A percentile compares a stretch with the other conserved stretches of the same genome.
These are phyloP conservation scores for Epinotia nisella DNA, from an alignment of 2,888 invertebrate species.

Conservation along the genomic window DNA sequence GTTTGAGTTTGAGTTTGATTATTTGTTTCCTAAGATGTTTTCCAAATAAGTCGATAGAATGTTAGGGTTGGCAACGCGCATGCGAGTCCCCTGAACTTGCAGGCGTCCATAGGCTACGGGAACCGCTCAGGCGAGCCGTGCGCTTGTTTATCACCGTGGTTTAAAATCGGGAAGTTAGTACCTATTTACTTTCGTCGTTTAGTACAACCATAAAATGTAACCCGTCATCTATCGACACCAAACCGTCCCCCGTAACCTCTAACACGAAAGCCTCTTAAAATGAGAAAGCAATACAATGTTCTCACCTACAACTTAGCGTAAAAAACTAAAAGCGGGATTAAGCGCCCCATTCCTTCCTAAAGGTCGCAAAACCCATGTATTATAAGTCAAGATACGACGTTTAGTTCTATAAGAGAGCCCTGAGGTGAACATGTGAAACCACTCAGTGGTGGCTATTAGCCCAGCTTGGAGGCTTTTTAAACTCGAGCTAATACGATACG, in stretches of 20 bases:
- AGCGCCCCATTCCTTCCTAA: conserved; percentile 9
- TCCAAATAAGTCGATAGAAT: no score
- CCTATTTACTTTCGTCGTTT: no score
- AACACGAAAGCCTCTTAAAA: conserved; percentile 41
- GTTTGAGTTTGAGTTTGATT: no score
- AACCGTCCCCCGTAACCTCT: conserved; percentile 20
- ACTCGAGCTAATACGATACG: conserved; percentile 26
- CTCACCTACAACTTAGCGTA: conserved; percentile 42
- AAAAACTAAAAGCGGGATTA: conserved; percentile 45
- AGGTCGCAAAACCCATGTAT: neutral
- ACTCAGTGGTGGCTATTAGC: conserved; percentile 71
- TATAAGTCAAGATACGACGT: neutral
- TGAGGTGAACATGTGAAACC: conserved; percentile 75
- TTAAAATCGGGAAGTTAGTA: no score
- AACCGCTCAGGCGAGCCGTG: no score
- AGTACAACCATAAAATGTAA: neutral
- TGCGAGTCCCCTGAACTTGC: no score
- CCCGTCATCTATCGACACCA: conserved; percentile 11
- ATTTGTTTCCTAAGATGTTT: no score
- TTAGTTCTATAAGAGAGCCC: neutral
- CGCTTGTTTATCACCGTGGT: no score
- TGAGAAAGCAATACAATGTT: conserved; percentile 41
- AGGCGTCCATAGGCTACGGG: no score
- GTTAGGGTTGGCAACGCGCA: no score
- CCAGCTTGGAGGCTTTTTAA: conserved; percentile 33